Evolutionary conservation across 2,113 vertebrate species (phyloP), one percentile per base, ranked within the genome.

Genomic region (Phoenicopterus ruber): DNA sequence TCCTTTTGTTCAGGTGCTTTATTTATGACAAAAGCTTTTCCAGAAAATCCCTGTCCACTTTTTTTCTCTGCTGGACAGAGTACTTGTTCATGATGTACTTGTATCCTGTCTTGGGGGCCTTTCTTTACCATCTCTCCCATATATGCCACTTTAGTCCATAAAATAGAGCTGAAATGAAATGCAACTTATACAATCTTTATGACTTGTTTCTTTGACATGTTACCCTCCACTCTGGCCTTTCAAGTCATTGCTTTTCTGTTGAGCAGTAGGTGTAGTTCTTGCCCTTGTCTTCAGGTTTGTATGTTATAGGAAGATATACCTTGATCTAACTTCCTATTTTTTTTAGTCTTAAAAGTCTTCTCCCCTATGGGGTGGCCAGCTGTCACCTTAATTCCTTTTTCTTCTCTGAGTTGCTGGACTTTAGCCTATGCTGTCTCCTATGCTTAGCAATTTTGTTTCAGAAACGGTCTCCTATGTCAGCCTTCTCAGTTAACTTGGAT

Each of bases 391-490:
- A 34, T 76, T 72, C 20, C 18, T 55, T 31, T 81, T 58, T 46
- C 14, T 82, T 66, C 47, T 44, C 20, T 9, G 57, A 59, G n/a
- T 49, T 70, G 21, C 50, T 69, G 44, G 38, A 25, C n/a, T 61
- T 66, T 32, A 46, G 86, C 19, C 31, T 34, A 1, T 18, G 10
- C 34, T 58, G 18, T 49, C 44, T 77, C 20, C 20, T 50, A 26
- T 17, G 19, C 46, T 58, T 21, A 69, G 13, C 19, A 44, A 7
- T 52, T 83, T 50, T 71, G 9, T 46, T 82, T 85, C 54, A 57
- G 40, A 79, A 82, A 4, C 0, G 0, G 70, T 77, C 25, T 54
- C 2, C 5, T 29, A 31, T 24, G 34, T 86, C 72, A 71, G 13
- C 15, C 38, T 47, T 62, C 16, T 63, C 36, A n/a, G 57, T 55